Evolutionary conservation across 2,888 invertebrate species (phyloP), one percentile per base, ranked within the genome.

Genomic region (Taenaris catops): DNA sequence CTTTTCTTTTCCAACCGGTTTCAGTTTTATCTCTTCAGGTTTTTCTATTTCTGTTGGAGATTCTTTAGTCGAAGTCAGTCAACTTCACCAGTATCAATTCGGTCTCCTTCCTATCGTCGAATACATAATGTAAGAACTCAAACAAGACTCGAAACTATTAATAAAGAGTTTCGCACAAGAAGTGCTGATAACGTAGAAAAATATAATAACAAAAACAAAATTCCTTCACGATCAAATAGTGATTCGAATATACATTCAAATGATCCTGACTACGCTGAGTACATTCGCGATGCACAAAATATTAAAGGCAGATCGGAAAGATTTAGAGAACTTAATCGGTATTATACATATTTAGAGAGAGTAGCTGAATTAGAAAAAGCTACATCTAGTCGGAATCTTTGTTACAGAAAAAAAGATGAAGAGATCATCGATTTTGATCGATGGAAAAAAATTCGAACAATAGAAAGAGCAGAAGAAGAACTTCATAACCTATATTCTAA

Each of bases 381-480:
- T 0, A 93, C 94, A 2, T 93, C 93, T 0, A 89, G 87, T 0
- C 87, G 87, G 24, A 92, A 93, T 54, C 80, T 94, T 27, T 89
- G 92, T 28, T 93, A 94, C 1, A 87, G 94, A 51, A 88, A 90
- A 49, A 91, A 89, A 66, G 93, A 94, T 56, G 92, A 93, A 53
- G 94, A 95, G 64, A 92, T 95, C 4, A 91, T 96, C 41, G 95
- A 96, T 73, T 96, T 93, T 62, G 96, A 96, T 48, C 89, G 94
- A 37, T 96, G 96, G 96, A 93, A 92, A 62, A 91, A 92, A 68
- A 90, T 96, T 9, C 88, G 96, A 33, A 89, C 89, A 3, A 91
- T 93, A 48, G 95, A 95, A 69, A 90, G 92, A 48, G 95, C 95
- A 0, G 95, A 96, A 66, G 90, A 91, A 51, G 97, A 97, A 72